Evolutionary conservation across 2,797 vertebrate species (phyloP).

Genomic region (Manis pentadactyla): DNA sequence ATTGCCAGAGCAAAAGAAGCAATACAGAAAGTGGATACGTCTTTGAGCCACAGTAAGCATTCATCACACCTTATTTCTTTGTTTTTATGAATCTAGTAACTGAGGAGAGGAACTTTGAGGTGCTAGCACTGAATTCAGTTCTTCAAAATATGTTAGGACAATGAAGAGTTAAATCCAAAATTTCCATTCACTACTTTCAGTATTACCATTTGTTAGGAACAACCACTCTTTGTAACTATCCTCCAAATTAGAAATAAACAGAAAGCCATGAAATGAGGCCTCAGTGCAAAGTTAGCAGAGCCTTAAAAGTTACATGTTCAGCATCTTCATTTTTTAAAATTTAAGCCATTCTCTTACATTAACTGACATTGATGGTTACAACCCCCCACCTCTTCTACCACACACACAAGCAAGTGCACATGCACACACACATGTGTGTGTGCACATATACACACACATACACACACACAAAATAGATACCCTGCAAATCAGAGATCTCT

Average conservation of each 20-base stretch:
- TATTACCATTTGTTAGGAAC: neutral
- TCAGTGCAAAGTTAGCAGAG: neutral
- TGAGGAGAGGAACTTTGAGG: neutral
- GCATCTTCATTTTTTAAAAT: neutral
- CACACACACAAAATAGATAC: neutral
- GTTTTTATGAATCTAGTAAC: neutral
- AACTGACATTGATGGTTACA: neutral
- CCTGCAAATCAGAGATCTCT: neutral
- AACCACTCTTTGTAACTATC: neutral
- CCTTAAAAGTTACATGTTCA: neutral
- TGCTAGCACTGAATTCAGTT: neutral
- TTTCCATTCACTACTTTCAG: neutral
- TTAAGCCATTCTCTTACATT: neutral
- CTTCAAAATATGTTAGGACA: neutral
- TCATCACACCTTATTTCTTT: neutral
- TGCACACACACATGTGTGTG: neutral
- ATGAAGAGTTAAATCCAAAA: neutral
- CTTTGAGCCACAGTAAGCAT: neutral
- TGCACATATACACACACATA: neutral
- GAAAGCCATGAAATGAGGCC: neutral
- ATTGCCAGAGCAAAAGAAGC: neutral
- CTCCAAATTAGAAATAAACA: neutral
- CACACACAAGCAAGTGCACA: too few relatives aligned
- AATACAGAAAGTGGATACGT: neutral
- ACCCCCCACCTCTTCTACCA: rapidly evolving